Percentiles rank a stretch among this genome's conserved stretches.
Evolutionary conservation across 2,113 vertebrate genomes (phyloP).

Genomic region (Geococcyx californianus): DNA sequence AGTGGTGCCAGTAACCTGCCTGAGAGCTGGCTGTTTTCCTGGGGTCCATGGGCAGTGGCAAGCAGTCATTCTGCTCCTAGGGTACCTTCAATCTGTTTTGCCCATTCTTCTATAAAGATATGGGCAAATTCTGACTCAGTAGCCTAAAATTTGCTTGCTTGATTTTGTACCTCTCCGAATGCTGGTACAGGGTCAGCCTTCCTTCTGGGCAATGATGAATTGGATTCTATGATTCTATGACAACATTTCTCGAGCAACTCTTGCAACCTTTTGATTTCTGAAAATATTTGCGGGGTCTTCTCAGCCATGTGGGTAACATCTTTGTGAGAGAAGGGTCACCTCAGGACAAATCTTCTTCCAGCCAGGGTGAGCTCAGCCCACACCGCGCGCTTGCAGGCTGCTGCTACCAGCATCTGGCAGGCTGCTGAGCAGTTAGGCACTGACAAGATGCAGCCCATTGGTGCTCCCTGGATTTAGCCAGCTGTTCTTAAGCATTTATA

Average conservation of each 20-base stretch:
- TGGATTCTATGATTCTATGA: not conserved
- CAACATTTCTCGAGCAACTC: not conserved
- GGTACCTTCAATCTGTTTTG: not conserved
- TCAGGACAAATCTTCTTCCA: not conserved
- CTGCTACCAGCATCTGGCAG: constrained; percentile 2
- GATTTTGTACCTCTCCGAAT: not conserved
- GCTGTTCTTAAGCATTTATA: constrained; percentile 9
- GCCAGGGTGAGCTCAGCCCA: not conserved
- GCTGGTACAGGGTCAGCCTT: not conserved
- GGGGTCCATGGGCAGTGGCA: fast-evolving
- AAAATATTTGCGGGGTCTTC: not conserved
- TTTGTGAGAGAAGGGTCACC: not conserved
- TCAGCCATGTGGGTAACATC: not conserved
- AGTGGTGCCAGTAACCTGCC: not conserved
- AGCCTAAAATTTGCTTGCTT: not conserved
- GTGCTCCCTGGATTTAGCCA: constrained; percentile 36
- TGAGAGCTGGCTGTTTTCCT: not conserved
- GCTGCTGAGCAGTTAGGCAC: not conserved
- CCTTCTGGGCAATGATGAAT: not conserved
- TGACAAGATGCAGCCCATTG: not conserved
- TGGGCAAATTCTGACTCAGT: not conserved
- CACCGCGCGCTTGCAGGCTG: not conserved
- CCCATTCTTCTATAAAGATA: not conserved
- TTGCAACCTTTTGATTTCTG: not conserved
- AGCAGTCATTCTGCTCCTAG: not conserved